phyloP scores from a whole-genome alignment of 2,113 vertebrate genomes.

The Chrysemys picta region DNA sequence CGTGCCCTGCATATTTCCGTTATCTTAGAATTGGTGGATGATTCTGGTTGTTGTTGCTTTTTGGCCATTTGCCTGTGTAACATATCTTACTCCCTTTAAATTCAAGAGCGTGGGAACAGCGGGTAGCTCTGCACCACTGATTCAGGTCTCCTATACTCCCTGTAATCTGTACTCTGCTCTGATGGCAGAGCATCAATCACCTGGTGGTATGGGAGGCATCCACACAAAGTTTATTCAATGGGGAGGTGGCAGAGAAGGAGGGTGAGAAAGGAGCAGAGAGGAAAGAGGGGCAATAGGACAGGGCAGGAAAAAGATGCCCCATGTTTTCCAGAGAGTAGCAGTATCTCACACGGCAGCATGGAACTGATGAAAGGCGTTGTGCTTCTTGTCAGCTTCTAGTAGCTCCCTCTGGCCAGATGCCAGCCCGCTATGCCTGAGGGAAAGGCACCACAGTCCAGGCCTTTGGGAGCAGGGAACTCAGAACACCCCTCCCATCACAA shows the following conservation, averaged over 20 bases:
- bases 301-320: neutral
- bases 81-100: fast-evolving
- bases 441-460: neutral
- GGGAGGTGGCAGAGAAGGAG: neutral
- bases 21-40: neutral
- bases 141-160: neutral
- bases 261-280: neutral
- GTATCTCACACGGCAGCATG: neutral
- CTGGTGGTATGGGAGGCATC: neutral
- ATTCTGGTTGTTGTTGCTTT: neutral
- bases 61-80: neutral
- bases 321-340: neutral
- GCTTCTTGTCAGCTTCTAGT: neutral
- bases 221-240: neutral
- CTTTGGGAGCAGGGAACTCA: neutral
- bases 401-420: neutral
- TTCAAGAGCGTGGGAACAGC: constrained; percentile 8
- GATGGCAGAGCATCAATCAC: neutral
- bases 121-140: fast-evolving
- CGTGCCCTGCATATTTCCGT: fast-evolving
- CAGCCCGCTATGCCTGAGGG: neutral
- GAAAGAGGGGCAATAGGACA: neutral
- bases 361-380: neutral
- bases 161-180: fast-evolving
- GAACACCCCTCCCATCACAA: neutral